Evolutionary conservation across 2,888 invertebrate genomes (phyloP).

Genomic region (Drosophila engyochracea): DNA sequence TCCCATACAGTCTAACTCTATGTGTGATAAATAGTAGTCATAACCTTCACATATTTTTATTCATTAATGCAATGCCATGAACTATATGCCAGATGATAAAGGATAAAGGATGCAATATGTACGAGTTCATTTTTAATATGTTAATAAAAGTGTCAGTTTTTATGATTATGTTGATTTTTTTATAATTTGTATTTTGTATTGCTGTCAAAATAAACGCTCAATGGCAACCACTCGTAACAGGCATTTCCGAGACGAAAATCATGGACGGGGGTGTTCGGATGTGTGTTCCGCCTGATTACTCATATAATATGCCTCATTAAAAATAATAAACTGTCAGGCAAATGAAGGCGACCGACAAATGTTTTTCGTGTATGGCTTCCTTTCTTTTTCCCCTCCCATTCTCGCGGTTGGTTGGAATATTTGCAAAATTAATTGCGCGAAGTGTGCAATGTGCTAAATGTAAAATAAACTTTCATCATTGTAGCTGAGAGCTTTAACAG

Average conservation of each 20-base stretch:
- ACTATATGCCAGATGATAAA: slow-evolving; percentile 24
- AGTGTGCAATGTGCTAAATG: slow-evolving; percentile 56
- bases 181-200: slow-evolving; percentile 7
- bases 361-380: slow-evolving; percentile 19
- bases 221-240: slow-evolving; percentile 25
- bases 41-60: slow-evolving; percentile 38
- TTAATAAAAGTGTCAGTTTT: slow-evolving; percentile 68
- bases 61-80: slow-evolving; percentile 36
- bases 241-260: slow-evolving; percentile 14
- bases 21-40: slow-evolving; percentile 4
- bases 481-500: slow-evolving; percentile 31
- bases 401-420: slow-evolving; percentile 49
- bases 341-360: slow-evolving; percentile 55
- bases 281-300: slow-evolving; percentile 50
- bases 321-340: slow-evolving; percentile 77
- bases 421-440: slow-evolving; percentile 76
- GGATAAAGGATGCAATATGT: slow-evolving; percentile 26
- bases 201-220: slow-evolving; percentile 63
- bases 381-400: not conserved
- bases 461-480: slow-evolving; percentile 60
- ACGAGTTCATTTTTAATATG: slow-evolving; percentile 55
- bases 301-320: slow-evolving; percentile 76
- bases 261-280: slow-evolving; percentile 13
- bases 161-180: slow-evolving; percentile 18
- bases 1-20: not conserved